Percentiles rank a stretch among this genome's conserved stretches.
These are phyloP conservation scores for Tinamus guttatus DNA, from an alignment of 2,113 vertebrate species.

Conservation along the genomic window DNA sequence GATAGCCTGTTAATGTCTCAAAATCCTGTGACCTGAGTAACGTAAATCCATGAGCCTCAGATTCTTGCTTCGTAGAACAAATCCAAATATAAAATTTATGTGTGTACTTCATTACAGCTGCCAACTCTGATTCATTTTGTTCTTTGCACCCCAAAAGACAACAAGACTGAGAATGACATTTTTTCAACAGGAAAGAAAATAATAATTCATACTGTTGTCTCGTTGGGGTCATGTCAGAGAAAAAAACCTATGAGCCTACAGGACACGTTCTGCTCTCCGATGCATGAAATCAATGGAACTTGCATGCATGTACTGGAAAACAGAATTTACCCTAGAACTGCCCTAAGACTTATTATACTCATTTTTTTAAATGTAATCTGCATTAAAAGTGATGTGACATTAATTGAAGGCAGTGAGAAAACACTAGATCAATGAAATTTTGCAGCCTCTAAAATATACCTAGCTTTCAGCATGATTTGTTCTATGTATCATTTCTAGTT, in stretches of 20 bases:
- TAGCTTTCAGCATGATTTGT: background rate
- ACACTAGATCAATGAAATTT: background rate
- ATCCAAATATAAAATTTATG: conserved; percentile 20
- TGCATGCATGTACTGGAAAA: background rate
- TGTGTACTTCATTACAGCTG: conserved; percentile 35
- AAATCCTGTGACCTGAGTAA: background rate
- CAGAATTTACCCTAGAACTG: background rate
- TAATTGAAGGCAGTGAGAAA: background rate
- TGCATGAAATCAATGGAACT: background rate
- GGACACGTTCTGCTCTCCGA: background rate
- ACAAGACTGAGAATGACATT: conserved; percentile 2
- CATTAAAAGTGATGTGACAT: background rate
- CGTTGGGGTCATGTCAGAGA: background rate
- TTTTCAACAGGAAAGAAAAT: conserved; percentile 37
- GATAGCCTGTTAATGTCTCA: background rate
- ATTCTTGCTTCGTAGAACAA: conserved; percentile 26
- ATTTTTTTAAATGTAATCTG: background rate
- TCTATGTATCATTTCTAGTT: background rate
- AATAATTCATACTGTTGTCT: background rate
- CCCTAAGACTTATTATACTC: background rate
- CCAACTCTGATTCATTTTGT: conserved; percentile 33
- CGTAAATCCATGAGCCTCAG: background rate
- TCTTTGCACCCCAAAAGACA: conserved; percentile 34
- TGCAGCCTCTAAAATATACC: background rate
- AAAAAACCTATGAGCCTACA: background rate